These are phyloP conservation scores for Nephrotoma flavescens DNA, from an alignment of 2,888 invertebrate genomes.

Conservation along the genomic window DNA sequence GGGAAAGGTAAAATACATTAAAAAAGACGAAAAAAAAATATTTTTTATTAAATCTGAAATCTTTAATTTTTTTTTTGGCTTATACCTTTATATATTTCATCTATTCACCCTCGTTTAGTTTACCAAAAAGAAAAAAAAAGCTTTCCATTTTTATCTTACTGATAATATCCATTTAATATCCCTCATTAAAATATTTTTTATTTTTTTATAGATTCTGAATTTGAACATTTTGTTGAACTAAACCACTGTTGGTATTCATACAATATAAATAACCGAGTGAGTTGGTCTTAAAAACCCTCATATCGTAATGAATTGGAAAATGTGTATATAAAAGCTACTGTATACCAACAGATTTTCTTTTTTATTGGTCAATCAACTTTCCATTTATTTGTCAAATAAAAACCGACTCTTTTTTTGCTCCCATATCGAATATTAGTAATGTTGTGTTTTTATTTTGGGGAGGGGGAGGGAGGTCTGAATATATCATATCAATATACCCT, in stretches of 20 bases:
- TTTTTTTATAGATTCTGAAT: background rate
- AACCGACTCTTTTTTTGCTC: background rate
- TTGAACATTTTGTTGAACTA: background rate
- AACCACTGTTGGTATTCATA: background rate
- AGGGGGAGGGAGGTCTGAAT: background rate
- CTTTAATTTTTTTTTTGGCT: background rate
- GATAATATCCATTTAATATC: background rate
- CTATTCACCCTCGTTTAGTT: background rate
- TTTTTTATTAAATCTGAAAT: background rate
- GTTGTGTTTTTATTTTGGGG: background rate
- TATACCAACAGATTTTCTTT: background rate
- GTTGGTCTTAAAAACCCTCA: background rate
- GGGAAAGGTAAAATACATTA: no score
- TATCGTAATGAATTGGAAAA: background rate
- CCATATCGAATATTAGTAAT: background rate
- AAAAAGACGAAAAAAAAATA: background rate
- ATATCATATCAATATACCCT: background rate
- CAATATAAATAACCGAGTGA: background rate
- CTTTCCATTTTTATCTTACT: background rate
- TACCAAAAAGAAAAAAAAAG: background rate
- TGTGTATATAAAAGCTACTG: background rate
- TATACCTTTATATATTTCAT: background rate
- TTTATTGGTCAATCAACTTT: background rate
- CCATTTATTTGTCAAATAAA: background rate
- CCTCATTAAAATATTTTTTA: background rate